Evolutionary conservation across 2,113 vertebrate genomes (phyloP).

Genomic region (Anguilla japonica): DNA sequence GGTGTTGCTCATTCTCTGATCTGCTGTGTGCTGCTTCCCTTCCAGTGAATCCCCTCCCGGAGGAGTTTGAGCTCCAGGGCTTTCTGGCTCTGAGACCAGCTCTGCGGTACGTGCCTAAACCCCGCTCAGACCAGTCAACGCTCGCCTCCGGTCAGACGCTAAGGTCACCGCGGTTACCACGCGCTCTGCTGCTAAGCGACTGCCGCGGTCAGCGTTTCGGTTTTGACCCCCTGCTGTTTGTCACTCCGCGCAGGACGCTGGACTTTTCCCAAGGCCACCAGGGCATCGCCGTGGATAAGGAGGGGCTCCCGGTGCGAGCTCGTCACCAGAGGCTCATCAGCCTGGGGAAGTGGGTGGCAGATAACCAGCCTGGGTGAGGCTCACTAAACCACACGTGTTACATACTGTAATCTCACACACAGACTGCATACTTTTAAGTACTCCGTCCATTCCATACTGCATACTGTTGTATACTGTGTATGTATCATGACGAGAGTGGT

Average conservation of each 20-base stretch:
- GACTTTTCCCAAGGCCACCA: slow-evolving; percentile 99
- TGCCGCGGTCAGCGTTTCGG: too few relatives aligned
- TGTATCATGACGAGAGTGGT: too few relatives aligned
- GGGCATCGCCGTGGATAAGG: slow-evolving; percentile 85
- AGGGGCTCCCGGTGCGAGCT: slow-evolving; percentile 79
- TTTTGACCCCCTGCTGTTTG: not conserved
- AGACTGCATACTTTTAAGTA: not conserved
- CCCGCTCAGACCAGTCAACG: not conserved
- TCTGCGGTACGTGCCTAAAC: slow-evolving; percentile 74
- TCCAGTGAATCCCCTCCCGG: slow-evolving; percentile 87
- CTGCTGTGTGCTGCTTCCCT: slow-evolving; percentile 28
- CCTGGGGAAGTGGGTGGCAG: slow-evolving; percentile 92
- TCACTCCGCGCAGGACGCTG: slow-evolving; percentile 74
- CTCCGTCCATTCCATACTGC: too few relatives aligned
- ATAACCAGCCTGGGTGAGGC: slow-evolving; percentile 86
- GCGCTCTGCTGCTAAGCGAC: not conserved
- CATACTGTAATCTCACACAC: too few relatives aligned
- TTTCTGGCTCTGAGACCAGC: slow-evolving; percentile 94
- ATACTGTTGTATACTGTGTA: too few relatives aligned
- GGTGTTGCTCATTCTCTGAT: not conserved
- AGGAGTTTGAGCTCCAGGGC: slow-evolving; percentile 97
- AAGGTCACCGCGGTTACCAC: not conserved
- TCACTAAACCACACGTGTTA: not conserved
- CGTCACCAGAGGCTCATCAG: slow-evolving; percentile 86
- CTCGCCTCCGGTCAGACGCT: too few relatives aligned